Evolutionary conservation across 2,888 invertebrate genomes (phyloP).

Genomic region (Macaria notata): DNA sequence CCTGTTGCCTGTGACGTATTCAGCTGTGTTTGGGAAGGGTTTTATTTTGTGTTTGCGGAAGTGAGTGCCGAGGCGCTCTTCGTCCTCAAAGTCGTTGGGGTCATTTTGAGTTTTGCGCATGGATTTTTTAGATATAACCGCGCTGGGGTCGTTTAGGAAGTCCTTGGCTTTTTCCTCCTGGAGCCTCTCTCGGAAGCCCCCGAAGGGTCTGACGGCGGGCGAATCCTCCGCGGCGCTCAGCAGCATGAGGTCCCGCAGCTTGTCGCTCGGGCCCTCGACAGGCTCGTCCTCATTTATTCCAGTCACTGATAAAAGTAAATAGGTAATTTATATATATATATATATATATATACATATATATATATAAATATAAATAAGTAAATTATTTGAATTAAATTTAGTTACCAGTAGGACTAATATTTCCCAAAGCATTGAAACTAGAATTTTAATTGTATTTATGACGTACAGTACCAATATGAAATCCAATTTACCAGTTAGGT

Average conservation of each 20-base stretch:
- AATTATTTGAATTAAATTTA: background rate
- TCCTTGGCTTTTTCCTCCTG: constrained; percentile 56
- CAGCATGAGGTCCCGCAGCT: constrained; percentile 65
- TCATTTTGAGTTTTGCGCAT: constrained; percentile 52
- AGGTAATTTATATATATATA: background rate
- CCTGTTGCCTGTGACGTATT: constrained; percentile 67
- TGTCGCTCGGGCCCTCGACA: constrained; percentile 57
- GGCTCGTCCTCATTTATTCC: constrained; percentile 40
- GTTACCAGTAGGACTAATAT: no score
- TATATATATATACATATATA: background rate
- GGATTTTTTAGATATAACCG: constrained; percentile 63
- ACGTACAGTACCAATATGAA: no score
- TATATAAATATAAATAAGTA: background rate
- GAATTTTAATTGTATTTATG: no score
- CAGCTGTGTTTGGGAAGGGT: constrained; percentile 64
- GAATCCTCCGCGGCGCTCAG: constrained; percentile 60
- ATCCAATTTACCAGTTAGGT: no score
- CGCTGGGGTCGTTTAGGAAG: constrained; percentile 39
- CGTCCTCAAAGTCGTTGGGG: constrained; percentile 62
- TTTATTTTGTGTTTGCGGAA: constrained; percentile 68
- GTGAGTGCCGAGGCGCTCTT: constrained; percentile 77
- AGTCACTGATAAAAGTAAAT: constrained; percentile 19
- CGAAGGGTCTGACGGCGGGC: constrained; percentile 66
- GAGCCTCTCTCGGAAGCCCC: constrained; percentile 71
- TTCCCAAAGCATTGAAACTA: background rate